These are phyloP conservation scores for Mormyrus proboscirostris DNA, from an alignment of 2,797 vertebrate genomes.

Conservation along the genomic window DNA sequence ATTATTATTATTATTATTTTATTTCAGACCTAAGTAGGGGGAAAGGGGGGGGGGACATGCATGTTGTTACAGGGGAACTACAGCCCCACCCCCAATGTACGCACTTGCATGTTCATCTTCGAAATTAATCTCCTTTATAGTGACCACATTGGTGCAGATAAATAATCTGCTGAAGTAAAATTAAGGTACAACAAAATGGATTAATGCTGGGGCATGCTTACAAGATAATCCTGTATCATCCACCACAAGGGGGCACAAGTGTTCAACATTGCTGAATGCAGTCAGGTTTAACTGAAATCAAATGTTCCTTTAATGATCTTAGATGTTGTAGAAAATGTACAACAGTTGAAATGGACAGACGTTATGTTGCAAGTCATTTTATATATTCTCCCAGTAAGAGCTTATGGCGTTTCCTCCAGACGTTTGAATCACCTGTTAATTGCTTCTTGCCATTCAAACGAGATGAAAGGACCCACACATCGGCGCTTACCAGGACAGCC, in stretches of 20 bases:
- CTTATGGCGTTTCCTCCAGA: background rate
- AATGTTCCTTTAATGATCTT: background rate
- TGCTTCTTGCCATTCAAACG: background rate
- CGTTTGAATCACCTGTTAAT: background rate
- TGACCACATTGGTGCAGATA: background rate
- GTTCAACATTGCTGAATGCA: background rate
- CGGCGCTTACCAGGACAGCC: background rate
- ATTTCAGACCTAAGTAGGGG: background rate
- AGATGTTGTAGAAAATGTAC: background rate
- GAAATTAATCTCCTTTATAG: background rate
- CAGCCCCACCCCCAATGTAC: background rate
- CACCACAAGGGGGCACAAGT: constrained; percentile 2
- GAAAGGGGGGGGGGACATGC: background rate
- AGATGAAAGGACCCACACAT: background rate
- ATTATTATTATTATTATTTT: background rate
- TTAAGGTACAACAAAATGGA: background rate
- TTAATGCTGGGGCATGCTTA: background rate
- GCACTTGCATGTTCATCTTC: background rate
- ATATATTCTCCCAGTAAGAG: background rate
- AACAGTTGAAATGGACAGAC: background rate
- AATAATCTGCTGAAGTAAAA: background rate
- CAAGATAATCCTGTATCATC: background rate
- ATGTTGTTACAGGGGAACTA: background rate
- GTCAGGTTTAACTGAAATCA: background rate
- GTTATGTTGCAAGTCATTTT: background rate